phyloP scores from a whole-genome alignment of 2,113 vertebrate genomes.

The Oenanthe oenanthe region DNA sequence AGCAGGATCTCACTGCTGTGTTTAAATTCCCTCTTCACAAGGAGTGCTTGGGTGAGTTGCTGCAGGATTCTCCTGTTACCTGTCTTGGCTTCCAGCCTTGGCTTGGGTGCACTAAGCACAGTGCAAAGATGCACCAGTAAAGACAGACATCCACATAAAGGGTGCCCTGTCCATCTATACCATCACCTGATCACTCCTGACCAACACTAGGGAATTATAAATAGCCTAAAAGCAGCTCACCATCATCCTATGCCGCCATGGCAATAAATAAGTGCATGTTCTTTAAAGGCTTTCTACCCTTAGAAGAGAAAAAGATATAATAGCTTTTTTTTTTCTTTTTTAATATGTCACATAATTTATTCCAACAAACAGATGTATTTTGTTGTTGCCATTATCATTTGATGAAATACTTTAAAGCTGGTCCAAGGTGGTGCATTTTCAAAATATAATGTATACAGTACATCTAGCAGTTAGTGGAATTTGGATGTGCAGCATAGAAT shows the following conservation, averaged over 20 bases:
- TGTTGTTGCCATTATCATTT: conserved; percentile 79
- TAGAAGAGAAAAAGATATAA: conserved; percentile 74
- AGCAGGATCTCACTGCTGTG: not conserved
- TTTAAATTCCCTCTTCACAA: not conserved
- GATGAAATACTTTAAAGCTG: conserved; percentile 80
- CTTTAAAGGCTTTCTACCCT: conserved; percentile 74
- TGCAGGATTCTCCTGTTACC: not conserved
- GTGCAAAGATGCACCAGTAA: not conserved
- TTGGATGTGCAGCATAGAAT: conserved; percentile 81
- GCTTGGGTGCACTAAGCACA: not conserved
- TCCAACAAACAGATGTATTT: conserved; percentile 81
- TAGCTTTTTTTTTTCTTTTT: conserved; percentile 56
- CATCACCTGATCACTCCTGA: conserved; percentile 56
- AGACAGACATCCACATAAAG: not conserved
- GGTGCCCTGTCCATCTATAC: not conserved
- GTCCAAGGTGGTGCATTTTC: conserved; percentile 81
- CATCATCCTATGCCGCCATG: conserved; percentile 27
- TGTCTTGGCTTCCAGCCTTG: not conserved
- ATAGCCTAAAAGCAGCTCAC: conserved; percentile 63
- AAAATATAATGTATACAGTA: conserved; percentile 77
- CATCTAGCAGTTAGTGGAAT: conserved; percentile 83
- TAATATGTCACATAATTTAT: conserved; percentile 78
- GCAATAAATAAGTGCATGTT: conserved; percentile 73
- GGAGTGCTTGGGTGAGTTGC: not conserved
- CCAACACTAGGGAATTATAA: conserved; percentile 65